Percentiles rank a stretch among this genome's conserved stretches.
phyloP scores from a whole-genome alignment of 1,140 invertebrate species.

The Drosophila novamexicana region DNA sequence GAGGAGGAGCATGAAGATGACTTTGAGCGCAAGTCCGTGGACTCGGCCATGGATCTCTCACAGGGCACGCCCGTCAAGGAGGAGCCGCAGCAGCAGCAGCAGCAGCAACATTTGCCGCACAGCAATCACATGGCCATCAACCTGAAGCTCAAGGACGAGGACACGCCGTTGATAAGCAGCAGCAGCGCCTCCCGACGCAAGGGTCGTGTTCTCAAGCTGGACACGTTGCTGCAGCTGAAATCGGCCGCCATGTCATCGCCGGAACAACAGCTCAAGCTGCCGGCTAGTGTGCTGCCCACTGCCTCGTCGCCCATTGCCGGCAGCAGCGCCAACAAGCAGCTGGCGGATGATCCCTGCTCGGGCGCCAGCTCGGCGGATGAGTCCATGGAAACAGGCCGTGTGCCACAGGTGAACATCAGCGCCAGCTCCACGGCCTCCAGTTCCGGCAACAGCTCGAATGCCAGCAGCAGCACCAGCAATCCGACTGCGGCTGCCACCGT shows the following conservation, averaged over 20 bases:
- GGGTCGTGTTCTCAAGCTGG: constrained; percentile 74
- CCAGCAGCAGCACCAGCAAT: constrained; percentile 85
- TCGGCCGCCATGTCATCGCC: constrained; percentile 63
- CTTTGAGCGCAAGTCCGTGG: constrained; percentile 76
- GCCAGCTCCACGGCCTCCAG: constrained; percentile 77
- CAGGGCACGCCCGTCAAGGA: constrained; percentile 77
- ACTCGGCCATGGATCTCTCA: constrained; percentile 80
- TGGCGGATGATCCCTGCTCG: constrained; percentile 65
- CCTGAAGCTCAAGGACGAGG: constrained; percentile 71
- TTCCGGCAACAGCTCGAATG: constrained; percentile 84
- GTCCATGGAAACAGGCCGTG: constrained; percentile 67
- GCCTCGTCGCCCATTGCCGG: constrained; percentile 69
- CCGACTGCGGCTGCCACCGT: constrained; percentile 51
- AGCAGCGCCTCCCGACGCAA: constrained; percentile 67
- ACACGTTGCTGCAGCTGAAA: constrained; percentile 65
- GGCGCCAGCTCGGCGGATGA: constrained; percentile 71
- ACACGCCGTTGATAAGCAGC: constrained; percentile 73
- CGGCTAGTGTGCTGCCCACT: constrained; percentile 46
- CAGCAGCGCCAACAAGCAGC: constrained; percentile 39
- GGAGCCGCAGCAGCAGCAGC: constrained; percentile 35
- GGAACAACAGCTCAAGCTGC: constrained; percentile 54
- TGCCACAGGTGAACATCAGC: constrained; percentile 67
- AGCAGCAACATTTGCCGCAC: constrained; percentile 47
- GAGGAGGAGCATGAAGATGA: constrained; percentile 77
- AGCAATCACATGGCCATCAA: constrained; percentile 60